Evolutionary conservation across 2,888 invertebrate species (phyloP).

Genomic region (Onthophagus sagittarius): DNA sequence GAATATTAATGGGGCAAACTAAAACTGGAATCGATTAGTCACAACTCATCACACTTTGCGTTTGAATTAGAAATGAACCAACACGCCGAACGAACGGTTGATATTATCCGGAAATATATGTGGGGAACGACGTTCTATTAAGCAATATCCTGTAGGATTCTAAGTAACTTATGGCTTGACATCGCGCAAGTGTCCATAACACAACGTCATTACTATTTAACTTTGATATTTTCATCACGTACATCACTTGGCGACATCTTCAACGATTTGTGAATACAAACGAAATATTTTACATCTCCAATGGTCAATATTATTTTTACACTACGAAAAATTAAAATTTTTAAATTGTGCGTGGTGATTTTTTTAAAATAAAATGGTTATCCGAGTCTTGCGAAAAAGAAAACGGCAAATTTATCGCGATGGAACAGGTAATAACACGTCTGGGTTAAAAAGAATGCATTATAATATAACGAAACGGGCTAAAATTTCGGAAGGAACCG

Average conservation of each 20-base stretch:
- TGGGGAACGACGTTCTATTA: background rate
- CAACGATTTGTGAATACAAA: background rate
- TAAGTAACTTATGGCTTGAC: background rate
- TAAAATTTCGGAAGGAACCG: background rate
- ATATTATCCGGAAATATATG: background rate
- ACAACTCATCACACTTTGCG: background rate
- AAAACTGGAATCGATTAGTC: background rate
- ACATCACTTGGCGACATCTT: background rate
- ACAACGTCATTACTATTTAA: background rate
- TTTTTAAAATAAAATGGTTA: too few species aligned
- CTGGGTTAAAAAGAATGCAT: background rate
- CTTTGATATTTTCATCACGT: background rate
- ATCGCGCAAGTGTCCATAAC: background rate
- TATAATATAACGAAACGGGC: background rate
- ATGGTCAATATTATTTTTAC: too few species aligned
- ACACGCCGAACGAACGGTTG: too few species aligned
- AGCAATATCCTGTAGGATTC: background rate
- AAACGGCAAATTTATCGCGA: background rate
- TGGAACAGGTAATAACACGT: background rate
- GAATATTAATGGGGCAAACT: background rate
- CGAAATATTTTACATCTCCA: background rate
- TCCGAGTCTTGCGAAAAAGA: too few species aligned
- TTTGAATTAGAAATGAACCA: too few species aligned
- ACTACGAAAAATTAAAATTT: too few species aligned
- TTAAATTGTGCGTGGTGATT: too few species aligned